Evolutionary conservation across 1,140 invertebrate species (phyloP).

Genomic region (Heterodera schachtii): DNA sequence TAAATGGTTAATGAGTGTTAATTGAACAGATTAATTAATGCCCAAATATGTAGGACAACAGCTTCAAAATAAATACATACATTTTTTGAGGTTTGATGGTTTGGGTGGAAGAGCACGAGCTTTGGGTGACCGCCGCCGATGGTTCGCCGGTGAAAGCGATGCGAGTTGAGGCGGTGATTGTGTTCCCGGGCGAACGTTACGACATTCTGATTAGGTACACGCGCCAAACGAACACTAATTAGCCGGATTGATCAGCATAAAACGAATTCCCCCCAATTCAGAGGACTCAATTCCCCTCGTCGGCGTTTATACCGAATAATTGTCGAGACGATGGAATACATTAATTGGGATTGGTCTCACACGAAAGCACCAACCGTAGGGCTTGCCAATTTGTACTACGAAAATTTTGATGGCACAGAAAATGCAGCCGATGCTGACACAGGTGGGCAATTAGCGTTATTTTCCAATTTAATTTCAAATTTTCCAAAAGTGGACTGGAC

Average conservation of each 20-base stretch:
- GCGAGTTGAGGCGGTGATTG: conserved; percentile 54
- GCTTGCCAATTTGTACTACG: conserved; percentile 57
- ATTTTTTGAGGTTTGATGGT: conserved; percentile 46
- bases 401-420: conserved; percentile 34
- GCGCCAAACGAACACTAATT: too few relatives aligned
- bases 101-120: conserved; percentile 56
- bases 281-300: conserved; percentile 49
- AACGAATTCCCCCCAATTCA: not conserved
- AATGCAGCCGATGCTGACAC: conserved; percentile 11
- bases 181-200: conserved; percentile 64
- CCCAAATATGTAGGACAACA: too few relatives aligned
- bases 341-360: conserved; percentile 52
- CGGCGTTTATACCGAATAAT: conserved; percentile 54
- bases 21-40: too few relatives aligned
- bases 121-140: conserved; percentile 58
- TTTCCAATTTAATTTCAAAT: not conserved
- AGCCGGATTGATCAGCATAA: too few relatives aligned
- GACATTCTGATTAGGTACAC: conserved; percentile 50
- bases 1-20: too few relatives aligned
- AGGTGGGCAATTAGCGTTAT: not conserved
- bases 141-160: conserved; percentile 54
- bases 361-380: conserved; percentile 38
- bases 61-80: too few relatives aligned
- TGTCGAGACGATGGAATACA: conserved; percentile 61
- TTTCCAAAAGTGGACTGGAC: conserved; percentile 54